Evolutionary conservation across 2,113 vertebrate genomes (phyloP).

Genomic region (Corythornis cristatus): DNA sequence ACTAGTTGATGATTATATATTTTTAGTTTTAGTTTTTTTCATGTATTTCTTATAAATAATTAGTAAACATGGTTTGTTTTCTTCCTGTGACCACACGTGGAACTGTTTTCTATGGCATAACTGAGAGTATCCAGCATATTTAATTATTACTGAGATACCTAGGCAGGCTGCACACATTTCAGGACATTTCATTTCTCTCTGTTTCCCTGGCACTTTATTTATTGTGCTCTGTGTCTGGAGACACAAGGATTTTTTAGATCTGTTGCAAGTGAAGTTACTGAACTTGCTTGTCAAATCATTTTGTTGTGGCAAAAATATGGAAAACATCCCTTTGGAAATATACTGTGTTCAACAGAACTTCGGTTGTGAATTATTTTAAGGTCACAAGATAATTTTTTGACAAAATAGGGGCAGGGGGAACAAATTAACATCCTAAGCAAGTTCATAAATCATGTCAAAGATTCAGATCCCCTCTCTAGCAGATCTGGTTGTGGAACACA

Average conservation of each 20-base stretch:
- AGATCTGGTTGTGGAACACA: not conserved
- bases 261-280: not conserved
- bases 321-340: not conserved
- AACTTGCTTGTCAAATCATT: not conserved
- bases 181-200: not conserved
- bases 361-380: not conserved
- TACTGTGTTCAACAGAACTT: not conserved
- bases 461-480: not conserved
- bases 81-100: fast-evolving
- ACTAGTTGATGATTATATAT: not conserved
- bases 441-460: not conserved
- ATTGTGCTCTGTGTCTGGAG: not conserved
- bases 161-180: not conserved
- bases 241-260: not conserved
- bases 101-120: not conserved
- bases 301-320: not conserved
- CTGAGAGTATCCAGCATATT: not conserved
- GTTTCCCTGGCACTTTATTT: not conserved
- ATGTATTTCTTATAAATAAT: not conserved
- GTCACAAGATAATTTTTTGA: not conserved
- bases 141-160: not conserved
- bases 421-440: no score
- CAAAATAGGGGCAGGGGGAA: fast-evolving
- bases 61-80: not conserved
- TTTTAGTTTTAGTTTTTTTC: not conserved